A percentile compares a stretch with the other conserved stretches of the same genome.
Conservation (phyloP, 2,888 invertebrate species). For the Atherix ibis region DNA sequence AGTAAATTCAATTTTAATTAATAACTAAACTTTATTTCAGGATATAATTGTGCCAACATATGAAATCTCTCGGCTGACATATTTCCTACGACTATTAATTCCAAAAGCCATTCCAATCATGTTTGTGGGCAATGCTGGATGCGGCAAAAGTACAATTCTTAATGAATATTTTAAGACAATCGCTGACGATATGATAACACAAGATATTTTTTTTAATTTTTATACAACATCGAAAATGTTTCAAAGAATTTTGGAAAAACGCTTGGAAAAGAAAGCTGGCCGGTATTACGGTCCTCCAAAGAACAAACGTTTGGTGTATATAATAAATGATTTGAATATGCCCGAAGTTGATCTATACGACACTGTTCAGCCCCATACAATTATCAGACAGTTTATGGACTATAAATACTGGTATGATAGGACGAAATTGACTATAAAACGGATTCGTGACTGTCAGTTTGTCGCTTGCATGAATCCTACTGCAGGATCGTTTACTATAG, state of each 20-base stretch:
- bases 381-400: constrained; percentile 86
- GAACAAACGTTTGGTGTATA: constrained; percentile 78
- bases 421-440: constrained; percentile 65
- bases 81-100: constrained; percentile 76
- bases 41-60: constrained; percentile 72
- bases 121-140: constrained; percentile 80
- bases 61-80: constrained; percentile 74
- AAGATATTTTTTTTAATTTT: constrained; percentile 52
- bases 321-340: constrained; percentile 94
- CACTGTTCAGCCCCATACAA: constrained; percentile 89
- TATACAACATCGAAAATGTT: constrained; percentile 87
- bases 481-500: constrained; percentile 90
- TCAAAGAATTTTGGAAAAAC: constrained; percentile 76
- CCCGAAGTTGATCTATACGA: constrained; percentile 91
- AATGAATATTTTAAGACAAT: constrained; percentile 43
- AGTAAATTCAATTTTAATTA: too few relatives aligned
- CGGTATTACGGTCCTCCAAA: constrained; percentile 86
- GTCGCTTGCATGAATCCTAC: constrained; percentile 95
- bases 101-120: constrained; percentile 68
- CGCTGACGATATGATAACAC: constrained; percentile 18
- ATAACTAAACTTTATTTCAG: too few relatives aligned
- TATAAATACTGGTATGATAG: constrained; percentile 89
- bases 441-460: constrained; percentile 87
- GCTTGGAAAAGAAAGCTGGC: constrained; percentile 89
- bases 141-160: constrained; percentile 83